Percentiles rank a stretch among this genome's conserved stretches.
Evolutionary conservation across 64 coral and sea anemone genomes (phyloP).

Genomic region (Montipora efflorescens): DNA sequence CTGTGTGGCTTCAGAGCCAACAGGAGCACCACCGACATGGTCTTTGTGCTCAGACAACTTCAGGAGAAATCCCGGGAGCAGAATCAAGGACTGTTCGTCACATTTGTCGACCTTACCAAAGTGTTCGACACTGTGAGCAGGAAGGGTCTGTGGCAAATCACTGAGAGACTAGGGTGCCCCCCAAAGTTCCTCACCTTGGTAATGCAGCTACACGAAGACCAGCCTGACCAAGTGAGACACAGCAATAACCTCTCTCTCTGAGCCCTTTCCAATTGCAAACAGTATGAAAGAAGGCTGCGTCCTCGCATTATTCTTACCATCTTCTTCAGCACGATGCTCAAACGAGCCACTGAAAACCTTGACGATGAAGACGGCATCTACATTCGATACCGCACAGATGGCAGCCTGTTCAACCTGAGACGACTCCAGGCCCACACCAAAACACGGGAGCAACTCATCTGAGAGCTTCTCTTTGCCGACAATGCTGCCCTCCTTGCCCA

Average conservation of each 20-base stretch:
- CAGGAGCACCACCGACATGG: not conserved
- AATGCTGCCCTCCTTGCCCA: not conserved
- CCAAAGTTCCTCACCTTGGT: not conserved
- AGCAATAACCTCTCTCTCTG: not conserved
- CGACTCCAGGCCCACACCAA: conserved; percentile 15
- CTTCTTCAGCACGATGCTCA: conserved; percentile 20
- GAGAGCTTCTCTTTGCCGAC: conserved; percentile 33
- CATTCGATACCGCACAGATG: not conserved
- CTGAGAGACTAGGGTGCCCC: not conserved
- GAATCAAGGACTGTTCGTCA: not conserved
- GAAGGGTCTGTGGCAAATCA: not conserved
- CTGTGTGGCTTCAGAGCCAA: not conserved
- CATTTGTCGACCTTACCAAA: not conserved
- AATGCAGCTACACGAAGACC: not conserved
- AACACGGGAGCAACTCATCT: not conserved
- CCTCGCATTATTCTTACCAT: conserved; percentile 21
- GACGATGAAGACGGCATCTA: not conserved
- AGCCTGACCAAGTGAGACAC: not conserved
- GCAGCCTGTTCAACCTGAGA: conserved; percentile 4
- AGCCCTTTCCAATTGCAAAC: conserved; percentile 12
- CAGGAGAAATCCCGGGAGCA: not conserved
- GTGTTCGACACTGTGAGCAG: conserved; percentile 5
- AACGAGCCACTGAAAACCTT: conserved; percentile 1
- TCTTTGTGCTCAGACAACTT: not conserved
- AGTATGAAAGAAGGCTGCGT: conserved; percentile 53